Percentiles rank a stretch among this genome's conserved stretches.
phyloP scores from a whole-genome alignment of 1,140 invertebrate genomes.

The Nephotettix cincticeps region DNA sequence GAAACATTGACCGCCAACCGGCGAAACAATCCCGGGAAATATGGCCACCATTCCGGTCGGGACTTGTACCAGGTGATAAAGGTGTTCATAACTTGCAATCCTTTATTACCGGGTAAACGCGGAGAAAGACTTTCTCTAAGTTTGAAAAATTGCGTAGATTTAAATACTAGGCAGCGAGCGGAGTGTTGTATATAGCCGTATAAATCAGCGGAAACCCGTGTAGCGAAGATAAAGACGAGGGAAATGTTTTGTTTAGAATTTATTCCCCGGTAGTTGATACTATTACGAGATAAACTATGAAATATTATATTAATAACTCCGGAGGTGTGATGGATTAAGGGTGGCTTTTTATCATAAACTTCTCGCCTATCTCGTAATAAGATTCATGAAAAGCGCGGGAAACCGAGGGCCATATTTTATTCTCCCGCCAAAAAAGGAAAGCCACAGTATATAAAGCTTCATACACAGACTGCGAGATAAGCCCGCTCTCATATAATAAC shows the following conservation, averaged over 20 bases:
- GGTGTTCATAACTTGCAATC: background rate
- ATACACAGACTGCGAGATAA: slow-evolving; percentile 38
- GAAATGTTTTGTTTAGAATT: slow-evolving; percentile 25
- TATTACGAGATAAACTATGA: slow-evolving; percentile 31
- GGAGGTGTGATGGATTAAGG: slow-evolving; percentile 35
- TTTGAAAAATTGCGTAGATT: slow-evolving; percentile 5
- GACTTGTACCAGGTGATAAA: background rate
- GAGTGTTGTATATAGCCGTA: slow-evolving; percentile 3
- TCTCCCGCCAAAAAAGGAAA: slow-evolving; percentile 31
- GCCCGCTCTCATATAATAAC: slow-evolving; percentile 39
- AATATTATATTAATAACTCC: slow-evolving; percentile 33
- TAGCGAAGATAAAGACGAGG: background rate
- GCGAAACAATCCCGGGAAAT: too few species aligned
- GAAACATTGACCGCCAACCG: too few species aligned
- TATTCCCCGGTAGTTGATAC: slow-evolving; percentile 27
- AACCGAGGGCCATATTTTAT: slow-evolving; percentile 38
- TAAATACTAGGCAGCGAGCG: background rate
- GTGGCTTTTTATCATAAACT: slow-evolving; percentile 36
- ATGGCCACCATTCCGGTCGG: background rate
- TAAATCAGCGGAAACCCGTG: slow-evolving; percentile 5
- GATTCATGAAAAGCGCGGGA: slow-evolving; percentile 40
- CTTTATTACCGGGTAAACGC: background rate
- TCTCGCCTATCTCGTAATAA: slow-evolving; percentile 36
- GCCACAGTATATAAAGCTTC: slow-evolving; percentile 36
- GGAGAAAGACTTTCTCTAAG: slow-evolving; percentile 9